A percentile compares a stretch with the other conserved stretches of the same genome.
Conservation (phyloP, 2,797 vertebrate genomes). For the Pipistrellus kuhlii region DNA sequence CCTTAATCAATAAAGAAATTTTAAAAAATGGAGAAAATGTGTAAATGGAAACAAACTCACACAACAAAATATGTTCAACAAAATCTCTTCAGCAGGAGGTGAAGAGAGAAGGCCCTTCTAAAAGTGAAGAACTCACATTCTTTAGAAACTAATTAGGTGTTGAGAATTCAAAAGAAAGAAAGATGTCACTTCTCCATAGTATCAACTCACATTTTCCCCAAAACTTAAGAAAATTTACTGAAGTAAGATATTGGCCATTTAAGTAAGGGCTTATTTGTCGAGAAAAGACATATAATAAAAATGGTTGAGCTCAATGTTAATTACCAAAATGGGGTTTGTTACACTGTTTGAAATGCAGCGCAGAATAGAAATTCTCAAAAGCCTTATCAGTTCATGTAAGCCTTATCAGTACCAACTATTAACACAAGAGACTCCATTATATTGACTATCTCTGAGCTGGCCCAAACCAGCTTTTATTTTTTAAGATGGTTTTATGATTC, state of each 20-base stretch:
- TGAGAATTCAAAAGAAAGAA: slow-evolving; percentile 46
- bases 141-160: slow-evolving; percentile 56
- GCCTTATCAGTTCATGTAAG: background rate
- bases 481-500: slow-evolving; percentile 41
- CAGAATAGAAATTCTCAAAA: slow-evolving; percentile 16
- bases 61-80: slow-evolving; percentile 30
- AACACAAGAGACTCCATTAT: slow-evolving; percentile 45
- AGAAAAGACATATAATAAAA: background rate
- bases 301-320: background rate
- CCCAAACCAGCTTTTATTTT: slow-evolving; percentile 25
- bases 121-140: background rate
- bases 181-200: slow-evolving; percentile 55
- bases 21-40: slow-evolving; percentile 23
- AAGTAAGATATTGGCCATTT: slow-evolving; percentile 45
- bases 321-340: background rate
- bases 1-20: no score
- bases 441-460: slow-evolving; percentile 39
- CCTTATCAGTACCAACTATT: background rate
- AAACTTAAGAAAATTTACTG: background rate
- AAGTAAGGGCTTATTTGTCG: slow-evolving; percentile 62
- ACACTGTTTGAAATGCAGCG: slow-evolving; percentile 6
- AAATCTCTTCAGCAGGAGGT: slow-evolving; percentile 9
- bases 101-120: background rate
- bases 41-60: background rate
- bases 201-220: slow-evolving; percentile 46